Evolutionary conservation across 2,888 invertebrate genomes (phyloP).

Genomic region (Proisotoma minuta): DNA sequence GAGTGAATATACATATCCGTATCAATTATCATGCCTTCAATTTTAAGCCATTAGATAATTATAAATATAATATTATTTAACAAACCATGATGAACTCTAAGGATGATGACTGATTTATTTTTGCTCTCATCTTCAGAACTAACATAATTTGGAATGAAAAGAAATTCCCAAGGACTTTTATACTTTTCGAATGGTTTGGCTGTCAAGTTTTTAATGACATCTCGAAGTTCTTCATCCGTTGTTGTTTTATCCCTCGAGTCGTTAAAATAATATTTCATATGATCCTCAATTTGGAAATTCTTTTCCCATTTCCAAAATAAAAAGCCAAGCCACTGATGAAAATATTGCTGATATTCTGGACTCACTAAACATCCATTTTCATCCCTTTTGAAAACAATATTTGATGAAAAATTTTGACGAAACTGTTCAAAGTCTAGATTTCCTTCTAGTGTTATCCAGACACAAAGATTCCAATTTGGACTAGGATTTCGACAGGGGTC

Average conservation of each 20-base stretch:
- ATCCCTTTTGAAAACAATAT: slow-evolving; percentile 24
- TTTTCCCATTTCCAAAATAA: slow-evolving; percentile 42
- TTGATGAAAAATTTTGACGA: slow-evolving; percentile 20
- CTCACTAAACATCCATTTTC: slow-evolving; percentile 16
- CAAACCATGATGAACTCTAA: slow-evolving; percentile 40
- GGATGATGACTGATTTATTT: slow-evolving; percentile 29
- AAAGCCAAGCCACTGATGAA: slow-evolving; percentile 31
- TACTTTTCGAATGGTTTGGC: slow-evolving; percentile 24
- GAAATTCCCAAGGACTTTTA: slow-evolving; percentile 42
- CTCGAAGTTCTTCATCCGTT: slow-evolving; percentile 24
- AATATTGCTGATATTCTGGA: slow-evolving; percentile 41
- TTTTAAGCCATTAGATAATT: too few relatives aligned
- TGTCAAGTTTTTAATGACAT: slow-evolving; percentile 30
- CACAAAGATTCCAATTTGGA: slow-evolving; percentile 36
- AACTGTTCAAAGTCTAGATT: slow-evolving; percentile 31
- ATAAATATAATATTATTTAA: too few relatives aligned
- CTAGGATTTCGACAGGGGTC: slow-evolving; percentile 27
- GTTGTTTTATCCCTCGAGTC: slow-evolving; percentile 9
- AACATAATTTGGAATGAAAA: slow-evolving; percentile 33
- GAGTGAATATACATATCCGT: too few relatives aligned
- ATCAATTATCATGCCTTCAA: too few relatives aligned
- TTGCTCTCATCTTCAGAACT: neutral
- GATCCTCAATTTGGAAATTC: slow-evolving; percentile 29
- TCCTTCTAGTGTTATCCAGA: slow-evolving; percentile 37
- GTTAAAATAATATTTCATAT: slow-evolving; percentile 24